A percentile compares a stretch with the other conserved stretches of the same genome.
These are phyloP conservation scores for Plutella xylostella DNA, from an alignment of 2,888 invertebrate genomes.

Conservation along the genomic window DNA sequence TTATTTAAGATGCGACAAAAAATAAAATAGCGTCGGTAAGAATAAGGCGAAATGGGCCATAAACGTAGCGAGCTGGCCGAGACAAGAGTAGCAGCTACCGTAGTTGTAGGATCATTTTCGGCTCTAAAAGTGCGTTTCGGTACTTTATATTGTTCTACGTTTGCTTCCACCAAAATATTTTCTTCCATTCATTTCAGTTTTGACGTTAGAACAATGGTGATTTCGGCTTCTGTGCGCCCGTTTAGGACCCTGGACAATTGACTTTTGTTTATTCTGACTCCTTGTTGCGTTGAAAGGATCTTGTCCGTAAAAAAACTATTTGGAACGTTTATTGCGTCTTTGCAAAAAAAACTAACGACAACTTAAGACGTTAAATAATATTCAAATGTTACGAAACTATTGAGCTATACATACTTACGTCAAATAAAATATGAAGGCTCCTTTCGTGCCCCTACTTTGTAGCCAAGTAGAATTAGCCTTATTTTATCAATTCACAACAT, in stretches of 20 bases:
- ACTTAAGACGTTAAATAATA: too few relatives aligned
- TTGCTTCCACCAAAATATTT: constrained; percentile 18
- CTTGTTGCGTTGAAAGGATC: too few relatives aligned
- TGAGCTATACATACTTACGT: too few relatives aligned
- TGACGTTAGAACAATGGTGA: constrained; percentile 52
- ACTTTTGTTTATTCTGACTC: too few relatives aligned
- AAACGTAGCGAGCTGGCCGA: constrained; percentile 38
- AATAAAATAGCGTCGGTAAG: constrained; percentile 51
- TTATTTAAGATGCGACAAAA: constrained; percentile 63
- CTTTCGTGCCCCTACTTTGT: too few relatives aligned
- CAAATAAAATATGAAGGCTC: too few relatives aligned
- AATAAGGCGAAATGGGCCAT: constrained; percentile 59
- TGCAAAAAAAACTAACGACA: too few relatives aligned
- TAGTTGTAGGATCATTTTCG: constrained; percentile 51
- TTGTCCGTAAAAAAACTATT: too few relatives aligned
- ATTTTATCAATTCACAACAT: too few relatives aligned
- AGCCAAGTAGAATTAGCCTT: too few relatives aligned
- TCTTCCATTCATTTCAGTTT: constrained; percentile 46
- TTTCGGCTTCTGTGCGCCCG: constrained; percentile 44
- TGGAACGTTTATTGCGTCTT: too few relatives aligned
- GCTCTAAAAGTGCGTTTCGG: constrained; percentile 49
- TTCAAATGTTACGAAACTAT: too few relatives aligned
- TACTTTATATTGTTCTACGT: constrained; percentile 57
- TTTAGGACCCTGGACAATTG: constrained; percentile 6
- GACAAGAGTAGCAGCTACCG: constrained; percentile 57